Evolutionary conservation across 1,140 invertebrate genomes (phyloP).

Genomic region (Lasioglossum albipes): DNA sequence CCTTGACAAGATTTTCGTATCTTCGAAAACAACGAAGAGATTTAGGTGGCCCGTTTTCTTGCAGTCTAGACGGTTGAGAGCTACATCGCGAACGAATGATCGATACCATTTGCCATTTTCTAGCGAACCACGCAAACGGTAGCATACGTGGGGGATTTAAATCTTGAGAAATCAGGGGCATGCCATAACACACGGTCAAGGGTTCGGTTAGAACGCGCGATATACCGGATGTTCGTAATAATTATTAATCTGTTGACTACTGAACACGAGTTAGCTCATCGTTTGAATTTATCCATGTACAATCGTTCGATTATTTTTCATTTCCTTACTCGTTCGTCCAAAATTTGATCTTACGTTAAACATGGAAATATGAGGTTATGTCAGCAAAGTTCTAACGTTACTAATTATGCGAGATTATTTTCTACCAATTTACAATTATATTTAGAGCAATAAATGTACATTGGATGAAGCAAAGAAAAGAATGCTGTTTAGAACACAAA

Average conservation of each 20-base stretch:
- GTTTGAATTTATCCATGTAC: no score
- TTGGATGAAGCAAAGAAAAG: no score
- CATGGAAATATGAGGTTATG: conserved; percentile 34
- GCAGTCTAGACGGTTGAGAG: background rate
- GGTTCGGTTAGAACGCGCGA: background rate
- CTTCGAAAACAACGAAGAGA: conserved; percentile 5
- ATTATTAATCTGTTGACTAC: background rate
- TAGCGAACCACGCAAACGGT: background rate
- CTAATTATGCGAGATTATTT: no score
- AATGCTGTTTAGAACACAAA: conserved; percentile 46
- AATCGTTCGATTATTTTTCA: no score
- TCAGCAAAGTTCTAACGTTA: no score
- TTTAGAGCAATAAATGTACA: no score
- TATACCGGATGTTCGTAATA: conserved; percentile 6
- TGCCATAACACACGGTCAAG: background rate
- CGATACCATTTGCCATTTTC: conserved; percentile 31
- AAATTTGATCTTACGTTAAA: conserved; percentile 44
- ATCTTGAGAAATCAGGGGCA: conserved; percentile 15
- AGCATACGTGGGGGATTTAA: background rate
- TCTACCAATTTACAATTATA: no score
- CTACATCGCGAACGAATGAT: background rate
- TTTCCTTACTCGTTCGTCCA: background rate
- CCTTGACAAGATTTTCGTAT: conserved; percentile 36
- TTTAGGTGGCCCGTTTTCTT: background rate
- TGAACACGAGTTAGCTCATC: no score